phyloP scores from a whole-genome alignment of 2,113 vertebrate species.

The Marcusenius ussheri region DNA sequence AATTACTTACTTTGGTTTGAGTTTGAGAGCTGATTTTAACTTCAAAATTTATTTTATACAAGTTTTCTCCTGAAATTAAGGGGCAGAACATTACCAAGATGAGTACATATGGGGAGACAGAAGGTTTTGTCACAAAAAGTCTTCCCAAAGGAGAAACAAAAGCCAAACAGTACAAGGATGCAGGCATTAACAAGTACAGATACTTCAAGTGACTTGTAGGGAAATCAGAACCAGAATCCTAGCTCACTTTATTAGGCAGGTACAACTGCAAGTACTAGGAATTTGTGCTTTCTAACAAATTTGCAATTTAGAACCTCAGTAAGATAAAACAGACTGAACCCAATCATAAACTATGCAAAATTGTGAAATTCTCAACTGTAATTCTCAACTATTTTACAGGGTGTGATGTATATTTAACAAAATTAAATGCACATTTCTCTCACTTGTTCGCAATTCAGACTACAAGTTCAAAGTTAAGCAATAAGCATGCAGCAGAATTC shows the following conservation, averaged over 20 bases:
- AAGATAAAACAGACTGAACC: background rate
- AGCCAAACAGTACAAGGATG: background rate
- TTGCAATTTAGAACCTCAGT: background rate
- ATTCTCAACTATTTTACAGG: background rate
- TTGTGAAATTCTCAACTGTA: background rate
- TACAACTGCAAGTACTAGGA: background rate
- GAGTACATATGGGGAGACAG: background rate
- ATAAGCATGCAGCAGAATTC: background rate
- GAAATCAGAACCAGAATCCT: background rate
- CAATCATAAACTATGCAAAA: background rate
- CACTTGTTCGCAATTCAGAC: background rate
- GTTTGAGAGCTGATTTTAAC: background rate
- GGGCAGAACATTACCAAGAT: background rate
- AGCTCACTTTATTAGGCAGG: background rate
- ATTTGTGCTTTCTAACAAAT: background rate
- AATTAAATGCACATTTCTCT: background rate
- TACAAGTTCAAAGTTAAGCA: background rate
- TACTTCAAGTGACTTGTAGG: background rate
- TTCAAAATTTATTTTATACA: background rate
- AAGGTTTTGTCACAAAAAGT: background rate
- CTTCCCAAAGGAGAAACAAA: background rate
- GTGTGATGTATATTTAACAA: background rate
- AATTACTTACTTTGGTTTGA: background rate
- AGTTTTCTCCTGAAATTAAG: background rate
- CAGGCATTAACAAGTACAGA: background rate